These are phyloP conservation scores for silkworm (Bombyx mori) DNA, from an alignment of 1,140 invertebrate species.

Conservation along the genomic window DNA sequence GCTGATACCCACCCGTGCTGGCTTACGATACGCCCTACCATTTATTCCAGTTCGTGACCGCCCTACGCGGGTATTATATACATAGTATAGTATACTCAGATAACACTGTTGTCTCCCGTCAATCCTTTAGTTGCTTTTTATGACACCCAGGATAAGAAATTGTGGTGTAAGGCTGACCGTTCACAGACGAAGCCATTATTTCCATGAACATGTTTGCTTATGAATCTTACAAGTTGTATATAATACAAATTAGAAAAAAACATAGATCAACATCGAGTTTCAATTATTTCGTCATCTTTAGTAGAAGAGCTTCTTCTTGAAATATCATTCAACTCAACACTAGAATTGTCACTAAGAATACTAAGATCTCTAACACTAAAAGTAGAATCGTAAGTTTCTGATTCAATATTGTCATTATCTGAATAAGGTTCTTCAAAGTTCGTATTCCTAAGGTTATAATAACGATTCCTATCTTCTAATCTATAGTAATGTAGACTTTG, in stretches of 20 bases:
- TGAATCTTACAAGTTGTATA: background rate
- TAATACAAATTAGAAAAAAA: background rate
- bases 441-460: slow-evolving; percentile 21
- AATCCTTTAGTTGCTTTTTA: too few relatives aligned
- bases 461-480: slow-evolving; percentile 19
- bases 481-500: slow-evolving; percentile 26
- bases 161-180: too few relatives aligned
- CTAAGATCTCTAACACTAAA: slow-evolving; percentile 12
- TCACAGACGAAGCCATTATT: too few relatives aligned
- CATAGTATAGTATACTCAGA: too few relatives aligned
- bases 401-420: slow-evolving; percentile 6
- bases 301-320: slow-evolving; percentile 12
- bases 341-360: slow-evolving; percentile 4
- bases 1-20: too few relatives aligned
- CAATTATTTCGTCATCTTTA: slow-evolving; percentile 27
- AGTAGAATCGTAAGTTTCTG: slow-evolving; percentile 7
- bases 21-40: too few relatives aligned
- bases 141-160: too few relatives aligned
- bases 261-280: slow-evolving; percentile 28
- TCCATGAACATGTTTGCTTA: too few relatives aligned
- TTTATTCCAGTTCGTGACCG: too few relatives aligned
- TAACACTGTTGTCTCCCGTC: too few relatives aligned
- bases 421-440: slow-evolving; percentile 14
- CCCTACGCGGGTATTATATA: background rate
- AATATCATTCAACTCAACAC: slow-evolving; percentile 4